These are phyloP conservation scores for Chamaetylas fuelleborni DNA, from an alignment of 2,113 vertebrate species.

Conservation along the genomic window DNA sequence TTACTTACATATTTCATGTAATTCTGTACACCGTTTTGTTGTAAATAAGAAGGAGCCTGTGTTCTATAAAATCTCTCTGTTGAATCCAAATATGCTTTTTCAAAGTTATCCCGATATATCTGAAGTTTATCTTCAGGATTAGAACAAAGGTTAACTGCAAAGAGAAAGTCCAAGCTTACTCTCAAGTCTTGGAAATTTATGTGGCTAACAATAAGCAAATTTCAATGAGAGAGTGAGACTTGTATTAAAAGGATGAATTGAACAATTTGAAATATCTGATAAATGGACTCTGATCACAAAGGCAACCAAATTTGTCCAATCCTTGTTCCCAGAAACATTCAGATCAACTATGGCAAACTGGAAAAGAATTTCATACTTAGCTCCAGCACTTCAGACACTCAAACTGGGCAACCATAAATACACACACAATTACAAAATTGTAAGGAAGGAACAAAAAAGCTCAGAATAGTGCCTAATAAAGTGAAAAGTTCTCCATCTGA, in stretches of 20 bases:
- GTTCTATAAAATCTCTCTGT: slow-evolving; percentile 99
- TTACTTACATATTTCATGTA: slow-evolving; percentile 99
- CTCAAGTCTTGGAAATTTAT: not conserved
- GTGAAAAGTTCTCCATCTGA: not conserved
- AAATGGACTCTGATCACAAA: not conserved
- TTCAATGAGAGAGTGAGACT: not conserved
- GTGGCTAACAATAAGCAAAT: not conserved
- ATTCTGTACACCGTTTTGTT: slow-evolving; percentile 98
- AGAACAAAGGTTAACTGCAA: slow-evolving; percentile 96
- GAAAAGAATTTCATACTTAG: not conserved
- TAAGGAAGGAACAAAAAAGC: not conserved
- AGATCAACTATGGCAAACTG: not conserved
- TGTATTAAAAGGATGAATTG: not conserved
- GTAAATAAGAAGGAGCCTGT: slow-evolving; percentile 96
- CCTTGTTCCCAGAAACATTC: not conserved
- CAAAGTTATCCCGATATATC: slow-evolving; percentile 99
- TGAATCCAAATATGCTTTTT: slow-evolving; percentile 98
- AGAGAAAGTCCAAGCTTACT: slow-evolving; percentile 62
- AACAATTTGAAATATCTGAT: not conserved
- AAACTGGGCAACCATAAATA: not conserved
- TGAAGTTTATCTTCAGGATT: slow-evolving; percentile 99
- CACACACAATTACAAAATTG: not conserved
- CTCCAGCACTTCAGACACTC: not conserved
- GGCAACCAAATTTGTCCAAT: not conserved
- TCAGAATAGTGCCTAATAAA: not conserved